These are phyloP conservation scores for Clusia tigrina DNA, from an alignment of 2,888 invertebrate genomes.

Conservation along the genomic window DNA sequence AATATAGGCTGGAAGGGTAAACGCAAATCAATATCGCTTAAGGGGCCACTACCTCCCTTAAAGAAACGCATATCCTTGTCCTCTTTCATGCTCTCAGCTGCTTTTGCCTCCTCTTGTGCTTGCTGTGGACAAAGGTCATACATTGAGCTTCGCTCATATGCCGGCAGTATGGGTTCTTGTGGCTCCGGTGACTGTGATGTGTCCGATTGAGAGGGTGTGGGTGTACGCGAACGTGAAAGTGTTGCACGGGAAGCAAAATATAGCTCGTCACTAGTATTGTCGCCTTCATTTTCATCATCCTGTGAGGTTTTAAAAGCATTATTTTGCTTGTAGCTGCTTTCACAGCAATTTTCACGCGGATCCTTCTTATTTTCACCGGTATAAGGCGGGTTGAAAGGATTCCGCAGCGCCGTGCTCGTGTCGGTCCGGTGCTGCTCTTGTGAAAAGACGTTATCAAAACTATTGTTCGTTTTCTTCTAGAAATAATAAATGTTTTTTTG, in stretches of 20 bases:
- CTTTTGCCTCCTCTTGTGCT: constrained; percentile 36
- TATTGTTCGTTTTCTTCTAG: neutral
- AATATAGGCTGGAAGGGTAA: constrained; percentile 81
- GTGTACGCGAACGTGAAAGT: constrained; percentile 44
- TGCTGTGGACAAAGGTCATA: constrained; percentile 52
- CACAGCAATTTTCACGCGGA: neutral
- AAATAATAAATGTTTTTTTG: neutral
- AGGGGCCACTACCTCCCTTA: constrained; percentile 17
- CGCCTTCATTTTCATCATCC: constrained; percentile 23
- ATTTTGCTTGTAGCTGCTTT: constrained; percentile 17
- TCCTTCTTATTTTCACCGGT: neutral
- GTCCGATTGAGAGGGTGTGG: constrained; percentile 44
- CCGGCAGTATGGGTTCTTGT: constrained; percentile 27
- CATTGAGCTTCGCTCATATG: constrained; percentile 55
- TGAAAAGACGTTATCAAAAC: neutral
- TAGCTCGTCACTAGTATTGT: constrained; percentile 22
- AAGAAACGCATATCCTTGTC: constrained; percentile 54
- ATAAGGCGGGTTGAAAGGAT: constrained; percentile 9
- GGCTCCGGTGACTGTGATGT: constrained; percentile 50
- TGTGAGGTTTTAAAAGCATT: constrained; percentile 47
- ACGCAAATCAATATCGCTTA: constrained; percentile 78
- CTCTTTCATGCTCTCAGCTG: constrained; percentile 37
- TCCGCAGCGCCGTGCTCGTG: constrained; percentile 5
- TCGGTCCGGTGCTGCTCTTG: neutral
- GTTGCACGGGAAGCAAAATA: constrained; percentile 1